Evolutionary conservation across 1,140 invertebrate species (phyloP), one percentile per base, ranked within the genome.

Genomic region (Maniola jurtina): DNA sequence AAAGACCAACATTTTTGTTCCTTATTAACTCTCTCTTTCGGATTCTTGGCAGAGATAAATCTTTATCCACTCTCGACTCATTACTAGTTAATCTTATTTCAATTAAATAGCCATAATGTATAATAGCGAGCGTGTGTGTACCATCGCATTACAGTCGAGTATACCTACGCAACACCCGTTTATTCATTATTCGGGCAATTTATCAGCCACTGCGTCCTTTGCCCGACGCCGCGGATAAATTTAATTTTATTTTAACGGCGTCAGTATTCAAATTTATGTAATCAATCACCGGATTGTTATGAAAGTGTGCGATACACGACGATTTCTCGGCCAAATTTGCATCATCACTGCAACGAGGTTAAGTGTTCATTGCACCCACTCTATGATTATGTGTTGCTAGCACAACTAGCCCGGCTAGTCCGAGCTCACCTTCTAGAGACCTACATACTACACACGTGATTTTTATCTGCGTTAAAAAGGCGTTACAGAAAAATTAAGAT

Each of bases 241-340:
- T 90, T 87, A 88, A 90, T 87, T 87, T 83, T 75, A 76, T 79
- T 84, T 86, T 87, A 88, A 90, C 81, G 67, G 81, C 78, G 79
- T 77, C 76, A 80, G 81, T 86, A 88, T 90, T 90, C 81, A 89
- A 84, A 90, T 90, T 90, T 83, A 88, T 86, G 77, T 88, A 90
- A 90, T 90, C 88, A 88, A 90, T 90, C 88, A 90, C 72, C 61
- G 72, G 79, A 84, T 90, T 84, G 86, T 90, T 90, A 88, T 88
- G 88, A 88, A 90, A 90, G 86, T 87, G 82, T 82, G 80, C 77
- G 78, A 87, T 86, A 82, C 81, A 74, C 81, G 81, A 81, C 75
- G 83, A 88, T 87, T 89, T 86, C 85, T 87, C 80, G 81, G 80
- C 71, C 82, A 76, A 82, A 87, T 88, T 89, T 87, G 81, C 88